A percentile compares a stretch with the other conserved stretches of the same genome.
Conservation (phyloP, 2,113 vertebrate species). For the Zootoca vivipara region DNA sequence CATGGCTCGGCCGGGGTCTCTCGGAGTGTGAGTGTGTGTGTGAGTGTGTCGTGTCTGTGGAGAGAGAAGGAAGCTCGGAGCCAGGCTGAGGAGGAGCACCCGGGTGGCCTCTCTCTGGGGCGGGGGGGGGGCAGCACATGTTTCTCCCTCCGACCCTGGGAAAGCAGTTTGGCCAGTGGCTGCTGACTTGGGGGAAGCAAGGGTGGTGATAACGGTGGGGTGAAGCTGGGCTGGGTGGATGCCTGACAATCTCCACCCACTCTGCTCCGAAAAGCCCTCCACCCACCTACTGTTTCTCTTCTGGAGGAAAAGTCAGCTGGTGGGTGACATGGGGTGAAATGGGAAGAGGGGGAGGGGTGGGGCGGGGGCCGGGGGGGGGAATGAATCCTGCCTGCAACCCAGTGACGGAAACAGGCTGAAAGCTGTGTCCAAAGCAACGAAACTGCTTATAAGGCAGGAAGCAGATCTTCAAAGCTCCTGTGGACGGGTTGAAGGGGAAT, state of each 20-base stretch:
- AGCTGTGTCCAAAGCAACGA: constrained; percentile 38
- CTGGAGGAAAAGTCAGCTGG: constrained; percentile 14
- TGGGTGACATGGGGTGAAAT: constrained; percentile 10
- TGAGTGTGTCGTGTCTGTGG: background rate
- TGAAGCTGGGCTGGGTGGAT: constrained; percentile 37
- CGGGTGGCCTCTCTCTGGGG: constrained; percentile 39
- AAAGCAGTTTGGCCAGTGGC: constrained; percentile 50
- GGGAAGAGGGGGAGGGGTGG: background rate
- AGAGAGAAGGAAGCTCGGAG: background rate
- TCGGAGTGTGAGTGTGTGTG: background rate
- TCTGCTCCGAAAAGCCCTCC: constrained; percentile 35
- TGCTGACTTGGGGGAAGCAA: constrained; percentile 9
- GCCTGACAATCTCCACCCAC: constrained; percentile 58
- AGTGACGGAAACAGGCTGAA: background rate
- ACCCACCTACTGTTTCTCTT: constrained; percentile 53
- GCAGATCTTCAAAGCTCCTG: background rate
- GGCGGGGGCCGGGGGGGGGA: constrained; percentile 8
- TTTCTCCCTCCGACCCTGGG: constrained; percentile 11
- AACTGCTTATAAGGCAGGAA: constrained; percentile 36
- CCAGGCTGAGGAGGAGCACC: constrained; percentile 31
- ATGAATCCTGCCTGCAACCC: constrained; percentile 13
- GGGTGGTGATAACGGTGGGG: no score
- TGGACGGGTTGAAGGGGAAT: constrained; percentile 31
- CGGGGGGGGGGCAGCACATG: constrained; percentile 48
- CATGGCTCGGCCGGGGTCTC: background rate